Percentiles rank a stretch among this genome's conserved stretches.
These are phyloP conservation scores for Toxostoma redivivum DNA, from an alignment of 2,113 vertebrate species.

Conservation along the genomic window DNA sequence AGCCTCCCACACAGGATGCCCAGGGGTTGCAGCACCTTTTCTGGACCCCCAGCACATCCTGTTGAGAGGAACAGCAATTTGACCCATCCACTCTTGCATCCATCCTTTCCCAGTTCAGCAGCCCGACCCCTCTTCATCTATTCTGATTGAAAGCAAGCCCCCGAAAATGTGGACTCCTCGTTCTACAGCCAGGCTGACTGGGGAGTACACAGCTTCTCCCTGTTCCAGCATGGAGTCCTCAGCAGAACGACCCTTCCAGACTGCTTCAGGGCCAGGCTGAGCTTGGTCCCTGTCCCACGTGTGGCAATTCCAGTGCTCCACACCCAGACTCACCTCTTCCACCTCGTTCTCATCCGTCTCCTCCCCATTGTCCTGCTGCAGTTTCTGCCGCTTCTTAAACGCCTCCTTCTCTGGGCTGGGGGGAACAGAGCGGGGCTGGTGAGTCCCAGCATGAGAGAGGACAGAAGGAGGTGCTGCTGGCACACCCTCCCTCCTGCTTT, in stretches of 20 bases:
- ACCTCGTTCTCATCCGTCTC: slow-evolving; percentile 81
- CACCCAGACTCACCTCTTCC: slow-evolving; percentile 79
- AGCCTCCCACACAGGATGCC: background rate
- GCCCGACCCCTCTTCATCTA: background rate
- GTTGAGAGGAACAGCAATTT: background rate
- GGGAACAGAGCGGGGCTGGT: background rate
- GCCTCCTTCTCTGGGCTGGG: slow-evolving; percentile 88
- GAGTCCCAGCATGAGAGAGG: background rate
- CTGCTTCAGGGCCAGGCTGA: background rate
- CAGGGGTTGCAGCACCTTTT: background rate
- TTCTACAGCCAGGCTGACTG: background rate
- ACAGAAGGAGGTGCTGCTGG: accelerated
- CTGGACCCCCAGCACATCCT: background rate
- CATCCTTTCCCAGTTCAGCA: background rate
- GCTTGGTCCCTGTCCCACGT: accelerated
- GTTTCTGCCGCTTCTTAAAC: slow-evolving; percentile 85
- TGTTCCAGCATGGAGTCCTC: background rate
- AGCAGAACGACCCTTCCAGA: accelerated
- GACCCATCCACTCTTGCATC: background rate
- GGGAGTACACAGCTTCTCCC: background rate
- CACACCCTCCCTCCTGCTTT: background rate
- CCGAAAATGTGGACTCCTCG: accelerated
- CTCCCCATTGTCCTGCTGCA: slow-evolving; percentile 84
- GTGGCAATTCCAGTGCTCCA: background rate
- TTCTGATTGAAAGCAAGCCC: background rate